Evolutionary conservation across 2,888 invertebrate genomes (phyloP).

Genomic region (Hemistola chrysoprasaria): DNA sequence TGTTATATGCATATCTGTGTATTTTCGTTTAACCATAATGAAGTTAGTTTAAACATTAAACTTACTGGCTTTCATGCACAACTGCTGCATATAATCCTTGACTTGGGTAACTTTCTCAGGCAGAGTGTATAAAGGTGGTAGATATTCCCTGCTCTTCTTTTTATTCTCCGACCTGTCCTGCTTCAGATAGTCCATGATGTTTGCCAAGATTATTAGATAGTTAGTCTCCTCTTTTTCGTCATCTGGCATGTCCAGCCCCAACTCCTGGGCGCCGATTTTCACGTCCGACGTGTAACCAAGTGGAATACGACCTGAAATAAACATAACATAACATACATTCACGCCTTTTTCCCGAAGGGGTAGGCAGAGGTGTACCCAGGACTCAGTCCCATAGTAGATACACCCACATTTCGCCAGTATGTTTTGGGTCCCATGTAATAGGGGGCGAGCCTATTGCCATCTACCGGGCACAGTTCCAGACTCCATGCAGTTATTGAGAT

Average conservation of each 20-base stretch:
- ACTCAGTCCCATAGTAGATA: no score
- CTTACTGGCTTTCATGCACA: constrained; percentile 57
- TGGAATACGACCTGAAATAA: constrained; percentile 57
- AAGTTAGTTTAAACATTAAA: constrained; percentile 2
- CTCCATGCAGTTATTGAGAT: no score
- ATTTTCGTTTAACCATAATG: no score
- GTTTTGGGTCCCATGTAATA: no score
- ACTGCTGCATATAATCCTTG: constrained; percentile 52
- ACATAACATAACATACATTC: no score
- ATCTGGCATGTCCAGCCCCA: constrained; percentile 57
- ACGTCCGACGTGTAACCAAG: constrained; percentile 62
- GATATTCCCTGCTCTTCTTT: neutral
- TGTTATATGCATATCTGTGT: no score
- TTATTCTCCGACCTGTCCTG: constrained; percentile 1
- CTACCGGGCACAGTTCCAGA: no score
- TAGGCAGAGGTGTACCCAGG: no score
- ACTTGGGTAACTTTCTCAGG: constrained; percentile 54
- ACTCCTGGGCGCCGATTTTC: constrained; percentile 46
- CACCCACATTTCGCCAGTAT: no score
- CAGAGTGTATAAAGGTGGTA: constrained; percentile 61
- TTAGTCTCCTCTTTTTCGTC: constrained; percentile 33
- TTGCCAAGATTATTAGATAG: constrained; percentile 51
- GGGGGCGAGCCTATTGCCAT: no score
- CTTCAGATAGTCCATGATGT: constrained; percentile 57
- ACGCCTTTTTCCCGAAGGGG: no score